Percentiles rank a stretch among this genome's conserved stretches.
Conservation (phyloP, 2,888 invertebrate species). For the Macrophya alboannulata region DNA sequence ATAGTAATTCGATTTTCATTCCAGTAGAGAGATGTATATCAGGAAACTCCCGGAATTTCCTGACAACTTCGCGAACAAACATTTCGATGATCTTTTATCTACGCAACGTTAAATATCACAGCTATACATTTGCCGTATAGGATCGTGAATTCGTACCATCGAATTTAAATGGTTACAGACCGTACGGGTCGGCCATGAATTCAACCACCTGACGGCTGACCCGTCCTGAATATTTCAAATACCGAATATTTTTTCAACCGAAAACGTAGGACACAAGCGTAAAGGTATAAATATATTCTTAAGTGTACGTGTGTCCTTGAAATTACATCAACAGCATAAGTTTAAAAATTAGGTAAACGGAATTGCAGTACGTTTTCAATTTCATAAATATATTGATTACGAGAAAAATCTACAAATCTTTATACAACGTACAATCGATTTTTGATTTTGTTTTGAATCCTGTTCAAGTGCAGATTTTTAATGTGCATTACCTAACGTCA, state of each 20-base stretch:
- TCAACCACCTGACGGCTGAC: not conserved
- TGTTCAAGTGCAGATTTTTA: not conserved
- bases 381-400: not conserved
- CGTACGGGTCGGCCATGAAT: not conserved
- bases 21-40: not conserved
- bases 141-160: constrained; percentile 9
- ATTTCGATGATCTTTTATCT: not conserved
- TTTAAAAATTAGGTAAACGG: not conserved
- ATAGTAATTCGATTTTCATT: not conserved
- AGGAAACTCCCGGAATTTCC: not conserved
- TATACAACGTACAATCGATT: not conserved
- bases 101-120: not conserved
- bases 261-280: not conserved
- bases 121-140: not conserved
- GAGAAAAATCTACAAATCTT: not conserved
- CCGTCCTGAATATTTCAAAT: constrained; percentile 11
- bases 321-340: not conserved
- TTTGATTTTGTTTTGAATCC: not conserved
- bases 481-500: not conserved
- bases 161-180: not conserved
- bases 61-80: not conserved
- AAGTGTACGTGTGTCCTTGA: not conserved
- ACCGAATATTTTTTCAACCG: not conserved
- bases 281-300: not conserved
- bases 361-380: not conserved